Conservation (phyloP, 37 sponge, comb jelly and placozoan species). For the Chondrosia reniformis region DNA sequence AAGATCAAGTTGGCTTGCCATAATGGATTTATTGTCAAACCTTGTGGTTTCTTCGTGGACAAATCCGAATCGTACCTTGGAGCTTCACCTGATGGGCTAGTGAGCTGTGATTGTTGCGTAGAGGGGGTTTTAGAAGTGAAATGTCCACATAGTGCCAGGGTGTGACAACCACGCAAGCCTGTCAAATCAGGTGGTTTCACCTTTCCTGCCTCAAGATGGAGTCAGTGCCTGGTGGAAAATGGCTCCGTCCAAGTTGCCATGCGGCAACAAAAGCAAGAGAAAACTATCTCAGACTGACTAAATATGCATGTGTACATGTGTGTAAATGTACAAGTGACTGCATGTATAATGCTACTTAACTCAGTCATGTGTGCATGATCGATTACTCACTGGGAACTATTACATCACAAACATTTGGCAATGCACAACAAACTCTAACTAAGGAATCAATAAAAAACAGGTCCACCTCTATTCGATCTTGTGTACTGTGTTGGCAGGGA, state of each 20-base stretch:
- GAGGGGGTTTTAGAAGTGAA: constrained; percentile 33
- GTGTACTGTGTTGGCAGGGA: constrained; percentile 26
- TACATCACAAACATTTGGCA: constrained; percentile 39
- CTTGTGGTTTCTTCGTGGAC: not conserved
- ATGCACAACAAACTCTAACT: constrained; percentile 50
- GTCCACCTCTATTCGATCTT: not conserved
- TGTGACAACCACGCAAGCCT: constrained; percentile 45
- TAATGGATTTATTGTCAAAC: not conserved
- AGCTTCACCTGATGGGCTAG: constrained; percentile 26
- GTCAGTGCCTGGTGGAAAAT: constrained; percentile 21
- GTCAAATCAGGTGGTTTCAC: constrained; percentile 39
- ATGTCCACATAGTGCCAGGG: constrained; percentile 16
- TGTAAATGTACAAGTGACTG: not conserved
- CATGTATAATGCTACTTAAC: not conserved
- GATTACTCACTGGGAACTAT: constrained; percentile 24
- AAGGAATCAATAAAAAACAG: constrained; percentile 1
- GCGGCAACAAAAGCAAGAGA: not conserved
- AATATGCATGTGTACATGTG: not conserved
- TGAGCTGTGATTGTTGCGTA: constrained; percentile 31
- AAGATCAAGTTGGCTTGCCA: not conserved
- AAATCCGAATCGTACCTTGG: not conserved
- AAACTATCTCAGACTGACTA: not conserved
- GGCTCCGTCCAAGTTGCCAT: constrained; percentile 30
- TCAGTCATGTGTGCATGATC: too few relatives aligned
- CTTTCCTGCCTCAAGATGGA: constrained; percentile 8